Conservation (phyloP, 2,113 vertebrate genomes). For the Coracopsis vasa region DNA sequence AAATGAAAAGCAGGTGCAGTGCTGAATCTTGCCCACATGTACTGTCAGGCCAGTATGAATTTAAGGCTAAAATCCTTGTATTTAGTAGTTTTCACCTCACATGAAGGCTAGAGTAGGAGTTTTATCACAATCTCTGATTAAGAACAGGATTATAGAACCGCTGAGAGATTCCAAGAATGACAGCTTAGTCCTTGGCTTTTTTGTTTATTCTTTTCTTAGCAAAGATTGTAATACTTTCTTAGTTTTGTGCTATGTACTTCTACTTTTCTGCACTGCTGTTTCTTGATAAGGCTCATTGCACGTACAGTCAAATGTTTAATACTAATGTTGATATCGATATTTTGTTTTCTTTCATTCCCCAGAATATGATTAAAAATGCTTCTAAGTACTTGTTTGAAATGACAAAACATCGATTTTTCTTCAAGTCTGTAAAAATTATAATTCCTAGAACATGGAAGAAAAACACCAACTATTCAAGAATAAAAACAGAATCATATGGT, state of each 20-base stretch:
- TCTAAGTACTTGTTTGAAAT: slow-evolving; percentile 71
- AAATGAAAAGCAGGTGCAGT: neutral
- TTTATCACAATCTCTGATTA: neutral
- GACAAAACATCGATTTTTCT: slow-evolving; percentile 66
- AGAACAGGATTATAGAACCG: neutral
- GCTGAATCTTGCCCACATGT: neutral
- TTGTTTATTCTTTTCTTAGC: neutral
- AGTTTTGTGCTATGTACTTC: neutral
- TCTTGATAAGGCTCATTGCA: neutral
- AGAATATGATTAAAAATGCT: slow-evolving; percentile 72
- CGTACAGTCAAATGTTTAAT: neutral
- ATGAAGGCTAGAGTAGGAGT: neutral
- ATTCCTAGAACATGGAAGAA: slow-evolving; percentile 71
- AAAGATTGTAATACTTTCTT: neutral
- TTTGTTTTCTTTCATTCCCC: neutral
- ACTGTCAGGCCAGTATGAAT: neutral
- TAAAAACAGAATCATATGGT: slow-evolving; percentile 72
- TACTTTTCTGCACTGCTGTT: neutral
- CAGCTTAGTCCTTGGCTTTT: neutral
- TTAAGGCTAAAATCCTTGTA: neutral
- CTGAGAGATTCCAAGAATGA: neutral
- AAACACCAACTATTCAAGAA: slow-evolving; percentile 26
- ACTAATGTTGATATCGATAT: neutral
- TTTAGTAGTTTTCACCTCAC: neutral
- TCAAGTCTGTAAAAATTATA: slow-evolving; percentile 74